A percentile compares a stretch with the other conserved stretches of the same genome.
phyloP scores from a whole-genome alignment of 2,888 invertebrate species.

The Diplazon laetatorius region DNA sequence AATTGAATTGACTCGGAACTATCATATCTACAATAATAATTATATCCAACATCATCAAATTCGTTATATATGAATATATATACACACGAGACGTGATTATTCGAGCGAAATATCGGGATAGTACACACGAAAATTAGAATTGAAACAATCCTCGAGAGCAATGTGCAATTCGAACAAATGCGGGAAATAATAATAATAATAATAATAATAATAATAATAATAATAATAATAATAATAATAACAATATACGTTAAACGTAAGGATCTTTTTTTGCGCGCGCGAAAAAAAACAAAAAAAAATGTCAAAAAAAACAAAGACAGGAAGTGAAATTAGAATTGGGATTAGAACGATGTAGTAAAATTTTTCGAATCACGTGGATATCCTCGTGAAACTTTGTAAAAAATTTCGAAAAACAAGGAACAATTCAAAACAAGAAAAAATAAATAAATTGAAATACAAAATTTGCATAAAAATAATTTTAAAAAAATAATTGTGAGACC shows the following conservation, averaged over 20 bases:
- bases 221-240: conserved; percentile 26
- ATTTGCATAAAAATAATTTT: too few relatives aligned
- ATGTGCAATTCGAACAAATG: conserved; percentile 20
- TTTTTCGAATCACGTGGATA: conserved; percentile 75
- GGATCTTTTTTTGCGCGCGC: conserved; percentile 3
- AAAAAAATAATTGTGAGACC: too few relatives aligned
- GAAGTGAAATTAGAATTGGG: conserved; percentile 22
- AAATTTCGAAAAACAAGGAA: conserved; percentile 36
- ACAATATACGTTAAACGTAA: conserved; percentile 32
- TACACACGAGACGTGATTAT: conserved; percentile 9
- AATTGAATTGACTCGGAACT: not conserved
- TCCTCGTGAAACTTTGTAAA: conserved; percentile 70
- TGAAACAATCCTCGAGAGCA: conserved; percentile 37
- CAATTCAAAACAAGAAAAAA: conserved; percentile 38
- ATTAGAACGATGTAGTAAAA: conserved; percentile 55
- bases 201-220: too few relatives aligned
- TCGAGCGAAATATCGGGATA: conserved; percentile 1
- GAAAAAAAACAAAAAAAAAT: conserved; percentile 12
- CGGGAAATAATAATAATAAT: conserved; percentile 18
- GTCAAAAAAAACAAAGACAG: conserved; percentile 12
- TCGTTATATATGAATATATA: not conserved
- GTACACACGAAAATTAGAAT: not conserved
- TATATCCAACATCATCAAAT: not conserved
- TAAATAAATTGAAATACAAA: too few relatives aligned
- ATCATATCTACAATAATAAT: not conserved